phyloP scores from a whole-genome alignment of 1,140 invertebrate species.

The Ceratina calcarata region DNA sequence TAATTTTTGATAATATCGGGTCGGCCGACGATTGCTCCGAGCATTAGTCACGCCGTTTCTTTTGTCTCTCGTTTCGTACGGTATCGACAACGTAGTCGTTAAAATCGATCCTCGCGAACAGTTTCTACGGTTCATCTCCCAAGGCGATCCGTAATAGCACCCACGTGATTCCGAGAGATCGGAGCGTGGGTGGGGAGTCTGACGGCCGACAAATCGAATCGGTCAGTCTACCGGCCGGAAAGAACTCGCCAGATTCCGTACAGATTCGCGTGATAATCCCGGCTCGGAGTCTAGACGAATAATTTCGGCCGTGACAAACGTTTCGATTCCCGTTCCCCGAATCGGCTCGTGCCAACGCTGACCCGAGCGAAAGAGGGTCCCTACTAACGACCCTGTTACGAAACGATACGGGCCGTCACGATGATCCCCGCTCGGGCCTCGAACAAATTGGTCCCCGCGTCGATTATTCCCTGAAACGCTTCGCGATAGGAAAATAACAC shows the following conservation, averaged over 20 bases:
- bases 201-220: conserved; percentile 1
- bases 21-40: conserved; percentile 40
- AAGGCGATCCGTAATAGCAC: conserved; percentile 10
- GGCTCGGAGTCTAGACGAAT: conserved; percentile 17
- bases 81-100: conserved; percentile 1
- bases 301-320: neutral
- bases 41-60: conserved; percentile 52
- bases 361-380: conserved; percentile 27
- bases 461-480: conserved; percentile 19
- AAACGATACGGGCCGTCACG: conserved; percentile 37
- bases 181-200: neutral
- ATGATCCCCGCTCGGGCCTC: neutral
- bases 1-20: conserved; percentile 39
- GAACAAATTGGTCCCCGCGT: conserved; percentile 27
- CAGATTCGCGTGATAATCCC: conserved; percentile 4
- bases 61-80: conserved; percentile 24
- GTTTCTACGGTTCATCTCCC: neutral
- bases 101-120: neutral
- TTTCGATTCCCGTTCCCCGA: conserved; percentile 24
- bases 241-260: neutral
- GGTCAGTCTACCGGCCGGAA: neutral
- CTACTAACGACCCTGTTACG: conserved; percentile 27
- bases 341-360: conserved; percentile 38
- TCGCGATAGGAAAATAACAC: neutral
- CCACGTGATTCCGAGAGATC: conserved; percentile 9